Percentiles rank a stretch among this genome's conserved stretches.
Conservation (phyloP, 2,888 invertebrate genomes). For the Folsomia candida region DNA sequence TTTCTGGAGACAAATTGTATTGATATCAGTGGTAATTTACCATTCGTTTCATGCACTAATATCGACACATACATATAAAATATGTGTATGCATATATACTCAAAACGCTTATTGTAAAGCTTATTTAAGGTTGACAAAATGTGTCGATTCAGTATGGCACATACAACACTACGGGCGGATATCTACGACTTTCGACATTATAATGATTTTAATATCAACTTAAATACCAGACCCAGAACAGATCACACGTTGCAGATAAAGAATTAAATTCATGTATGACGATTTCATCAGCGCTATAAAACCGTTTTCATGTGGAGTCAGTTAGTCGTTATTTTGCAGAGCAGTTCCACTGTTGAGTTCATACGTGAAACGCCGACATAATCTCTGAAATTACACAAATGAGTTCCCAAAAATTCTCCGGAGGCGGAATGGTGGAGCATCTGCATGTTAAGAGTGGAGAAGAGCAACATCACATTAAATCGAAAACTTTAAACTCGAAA, state of each 20-base stretch:
- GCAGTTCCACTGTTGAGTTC: not conserved
- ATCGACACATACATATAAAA: no score
- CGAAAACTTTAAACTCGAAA: conserved; percentile 9
- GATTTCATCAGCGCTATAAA: not conserved
- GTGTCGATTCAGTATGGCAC: no score
- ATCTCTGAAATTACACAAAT: conserved; percentile 21
- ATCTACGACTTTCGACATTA: no score
- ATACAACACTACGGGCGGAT: no score
- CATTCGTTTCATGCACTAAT: no score
- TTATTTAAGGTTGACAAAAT: no score
- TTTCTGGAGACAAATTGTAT: not conserved
- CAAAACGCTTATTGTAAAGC: no score
- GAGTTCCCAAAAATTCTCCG: conserved; percentile 39
- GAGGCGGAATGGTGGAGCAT: conserved; percentile 30
- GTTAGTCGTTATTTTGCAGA: no score
- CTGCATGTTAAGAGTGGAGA: not conserved
- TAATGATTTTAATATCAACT: not conserved
- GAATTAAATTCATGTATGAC: not conserved
- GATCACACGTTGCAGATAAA: not conserved
- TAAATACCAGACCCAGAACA: not conserved
- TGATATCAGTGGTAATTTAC: no score
- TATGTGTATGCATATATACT: no score
- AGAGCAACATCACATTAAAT: not conserved
- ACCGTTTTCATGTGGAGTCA: no score
- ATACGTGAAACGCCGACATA: not conserved